These are phyloP conservation scores for Diabrotica balteata DNA, from an alignment of 2,888 invertebrate genomes.

Conservation along the genomic window DNA sequence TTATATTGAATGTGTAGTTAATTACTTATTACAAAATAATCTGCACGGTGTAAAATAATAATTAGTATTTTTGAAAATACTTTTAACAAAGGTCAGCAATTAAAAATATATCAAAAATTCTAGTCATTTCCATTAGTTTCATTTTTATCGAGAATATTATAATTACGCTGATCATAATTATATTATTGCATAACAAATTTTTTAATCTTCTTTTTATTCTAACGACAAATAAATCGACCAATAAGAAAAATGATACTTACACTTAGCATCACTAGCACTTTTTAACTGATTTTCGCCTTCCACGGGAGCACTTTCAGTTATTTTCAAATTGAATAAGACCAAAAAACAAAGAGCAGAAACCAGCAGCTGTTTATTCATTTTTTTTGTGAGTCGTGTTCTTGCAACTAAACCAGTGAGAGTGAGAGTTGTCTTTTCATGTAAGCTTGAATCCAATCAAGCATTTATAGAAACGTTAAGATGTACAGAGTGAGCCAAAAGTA, in stretches of 20 bases:
- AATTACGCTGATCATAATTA: too few relatives aligned
- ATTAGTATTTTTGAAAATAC: too few relatives aligned
- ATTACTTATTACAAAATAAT: too few relatives aligned
- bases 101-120: neutral
- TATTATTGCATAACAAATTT: too few relatives aligned
- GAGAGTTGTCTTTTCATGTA: conserved; percentile 17
- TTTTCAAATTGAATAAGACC: conserved; percentile 15
- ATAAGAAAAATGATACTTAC: conserved; percentile 29
- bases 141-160: neutral
- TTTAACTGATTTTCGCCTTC: conserved; percentile 25
- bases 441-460: conserved; percentile 4
- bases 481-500: neutral
- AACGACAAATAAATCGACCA: neutral
- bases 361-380: conserved; percentile 20
- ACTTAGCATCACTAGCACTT: conserved; percentile 33
- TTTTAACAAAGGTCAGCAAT: neutral
- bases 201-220: too few relatives aligned
- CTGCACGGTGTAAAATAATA: neutral
- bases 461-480: neutral
- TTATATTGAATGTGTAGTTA: too few relatives aligned
- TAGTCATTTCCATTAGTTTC: neutral
- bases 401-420: conserved; percentile 7
- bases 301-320: conserved; percentile 26
- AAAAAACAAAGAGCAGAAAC: conserved; percentile 22
- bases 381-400: too few relatives aligned